phyloP scores from a whole-genome alignment of 2,113 vertebrate genomes.

The Eulacestoma nigropectus region DNA sequence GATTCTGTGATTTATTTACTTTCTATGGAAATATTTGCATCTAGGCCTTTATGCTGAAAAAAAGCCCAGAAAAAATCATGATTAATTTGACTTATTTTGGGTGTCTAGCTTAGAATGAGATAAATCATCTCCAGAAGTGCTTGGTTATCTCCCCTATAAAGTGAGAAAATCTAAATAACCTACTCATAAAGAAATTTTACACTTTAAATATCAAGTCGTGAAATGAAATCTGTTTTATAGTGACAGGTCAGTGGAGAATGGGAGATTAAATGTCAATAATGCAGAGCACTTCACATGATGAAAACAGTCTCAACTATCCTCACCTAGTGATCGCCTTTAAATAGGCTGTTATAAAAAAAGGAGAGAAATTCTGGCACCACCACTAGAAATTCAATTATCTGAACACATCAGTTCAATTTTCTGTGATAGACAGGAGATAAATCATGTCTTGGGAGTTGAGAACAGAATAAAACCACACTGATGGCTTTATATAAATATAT shows the following conservation, averaged over 20 bases:
- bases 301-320: not conserved
- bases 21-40: not conserved
- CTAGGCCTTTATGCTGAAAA: not conserved
- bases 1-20: not conserved
- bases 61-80: accelerated
- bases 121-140: not conserved
- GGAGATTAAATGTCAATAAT: not conserved
- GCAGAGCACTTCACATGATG: not conserved
- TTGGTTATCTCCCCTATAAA: not conserved
- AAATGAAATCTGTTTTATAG: not conserved
- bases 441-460: not conserved
- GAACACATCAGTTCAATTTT: not conserved
- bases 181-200: not conserved
- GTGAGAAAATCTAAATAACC: not conserved
- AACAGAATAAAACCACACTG: not conserved
- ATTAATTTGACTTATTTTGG: not conserved
- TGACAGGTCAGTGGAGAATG: not conserved
- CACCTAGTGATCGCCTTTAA: not conserved
- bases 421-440: not conserved
- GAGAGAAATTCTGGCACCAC: not conserved
- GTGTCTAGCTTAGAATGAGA: not conserved
- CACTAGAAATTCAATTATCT: not conserved
- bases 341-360: not conserved
- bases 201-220: not conserved
- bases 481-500: not conserved